These are phyloP conservation scores for Lottia gigantea DNA, from an alignment of 2,888 invertebrate species.

Conservation along the genomic window DNA sequence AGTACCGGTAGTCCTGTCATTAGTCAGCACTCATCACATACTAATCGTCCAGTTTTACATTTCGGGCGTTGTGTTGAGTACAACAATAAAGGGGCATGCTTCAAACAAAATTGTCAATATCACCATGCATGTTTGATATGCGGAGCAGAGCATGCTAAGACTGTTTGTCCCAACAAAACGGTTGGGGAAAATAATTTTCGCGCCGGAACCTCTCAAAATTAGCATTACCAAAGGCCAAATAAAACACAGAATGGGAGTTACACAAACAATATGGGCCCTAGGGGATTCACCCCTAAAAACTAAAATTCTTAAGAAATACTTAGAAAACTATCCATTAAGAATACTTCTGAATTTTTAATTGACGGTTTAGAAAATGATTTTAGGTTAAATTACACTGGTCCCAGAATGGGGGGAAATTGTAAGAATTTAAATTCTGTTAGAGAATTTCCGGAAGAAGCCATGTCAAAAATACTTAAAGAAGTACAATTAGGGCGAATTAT, in stretches of 20 bases:
- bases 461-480: neutral
- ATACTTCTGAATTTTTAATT: neutral
- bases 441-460: neutral
- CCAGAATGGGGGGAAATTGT: neutral
- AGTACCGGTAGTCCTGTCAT: too few species aligned
- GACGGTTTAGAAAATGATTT: neutral
- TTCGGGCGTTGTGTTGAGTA: too few species aligned
- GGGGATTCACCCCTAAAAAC: neutral
- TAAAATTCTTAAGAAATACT: neutral
- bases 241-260: too few species aligned
- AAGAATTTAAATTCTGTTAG: constrained; percentile 6
- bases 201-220: too few species aligned
- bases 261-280: neutral
- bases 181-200: too few species aligned
- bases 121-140: neutral
- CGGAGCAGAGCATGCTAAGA: neutral
- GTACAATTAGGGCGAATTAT: neutral
- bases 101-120: too few species aligned
- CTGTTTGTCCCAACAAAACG: too few species aligned
- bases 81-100: too few species aligned
- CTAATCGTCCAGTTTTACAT: too few species aligned
- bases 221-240: too few species aligned
- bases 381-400: neutral
- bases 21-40: too few species aligned
- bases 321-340: neutral